A percentile compares a stretch with the other conserved stretches of the same genome.
Conservation (phyloP, 2,797 vertebrate genomes). For the Arrhamphus sclerolepis region DNA sequence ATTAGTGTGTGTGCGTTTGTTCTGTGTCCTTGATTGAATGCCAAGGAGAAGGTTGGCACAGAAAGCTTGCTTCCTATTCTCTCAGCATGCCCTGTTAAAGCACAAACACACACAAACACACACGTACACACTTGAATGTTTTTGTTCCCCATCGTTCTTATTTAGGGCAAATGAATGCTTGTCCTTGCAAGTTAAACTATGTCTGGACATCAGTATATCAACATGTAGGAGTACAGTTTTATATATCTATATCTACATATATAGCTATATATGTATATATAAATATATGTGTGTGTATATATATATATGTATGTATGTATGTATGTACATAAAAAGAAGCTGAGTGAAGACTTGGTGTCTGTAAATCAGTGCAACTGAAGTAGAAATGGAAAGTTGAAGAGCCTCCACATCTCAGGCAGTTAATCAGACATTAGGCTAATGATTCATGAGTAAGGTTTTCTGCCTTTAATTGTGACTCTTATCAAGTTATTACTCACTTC, state of each 20-base stretch:
- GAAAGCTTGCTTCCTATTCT: conserved; percentile 65
- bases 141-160: conserved; percentile 52
- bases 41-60: conserved; percentile 66
- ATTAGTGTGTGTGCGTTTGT: conserved; percentile 36
- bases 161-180: conserved; percentile 45
- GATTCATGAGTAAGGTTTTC: not conserved
- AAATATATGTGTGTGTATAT: too few relatives aligned
- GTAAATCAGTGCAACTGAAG: conserved; percentile 15
- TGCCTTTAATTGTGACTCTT: not conserved
- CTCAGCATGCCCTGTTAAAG: conserved; percentile 57
- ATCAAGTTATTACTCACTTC: too few relatives aligned
- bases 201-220: not conserved
- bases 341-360: conserved; percentile 16
- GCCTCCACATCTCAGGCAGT: not conserved
- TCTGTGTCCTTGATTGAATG: conserved; percentile 64
- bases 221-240: conserved; percentile 26
- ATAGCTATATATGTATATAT: too few relatives aligned
- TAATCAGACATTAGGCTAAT: conserved; percentile 3
- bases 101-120: conserved; percentile 32
- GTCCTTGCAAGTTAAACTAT: conserved; percentile 14
- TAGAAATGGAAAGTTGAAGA: conserved; percentile 10
- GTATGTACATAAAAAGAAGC: conserved; percentile 31
- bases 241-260: too few relatives aligned
- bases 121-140: conserved; percentile 28
- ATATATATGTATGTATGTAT: too few relatives aligned